Conservation (phyloP, 2,888 invertebrate species). For the Hoplodrina blanda region DNA sequence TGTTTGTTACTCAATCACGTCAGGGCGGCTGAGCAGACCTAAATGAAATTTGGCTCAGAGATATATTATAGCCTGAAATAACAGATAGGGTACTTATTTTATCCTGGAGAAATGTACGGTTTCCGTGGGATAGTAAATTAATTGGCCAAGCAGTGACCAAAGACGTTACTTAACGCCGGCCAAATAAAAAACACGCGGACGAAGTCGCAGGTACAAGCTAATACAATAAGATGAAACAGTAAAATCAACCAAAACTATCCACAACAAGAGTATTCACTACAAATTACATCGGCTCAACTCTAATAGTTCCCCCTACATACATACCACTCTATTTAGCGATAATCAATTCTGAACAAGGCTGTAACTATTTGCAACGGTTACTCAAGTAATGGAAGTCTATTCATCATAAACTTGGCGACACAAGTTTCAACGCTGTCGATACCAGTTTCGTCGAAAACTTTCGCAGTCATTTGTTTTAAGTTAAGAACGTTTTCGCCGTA, state of each 20-base stretch:
- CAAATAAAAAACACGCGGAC: too few relatives aligned
- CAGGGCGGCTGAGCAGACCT: too few relatives aligned
- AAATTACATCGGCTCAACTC: not conserved
- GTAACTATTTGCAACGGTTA: slow-evolving; percentile 46
- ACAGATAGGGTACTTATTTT: too few relatives aligned
- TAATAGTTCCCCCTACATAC: slow-evolving; percentile 23
- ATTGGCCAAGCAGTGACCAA: too few relatives aligned
- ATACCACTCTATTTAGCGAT: slow-evolving; percentile 28
- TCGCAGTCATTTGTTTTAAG: slow-evolving; percentile 43
- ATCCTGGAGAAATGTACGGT: too few relatives aligned
- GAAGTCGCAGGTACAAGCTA: too few relatives aligned
- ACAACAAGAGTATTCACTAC: not conserved
- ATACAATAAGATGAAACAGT: not conserved
- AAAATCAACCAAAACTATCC: slow-evolving; percentile 4
- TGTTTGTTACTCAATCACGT: too few relatives aligned
- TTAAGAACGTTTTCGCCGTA: not conserved
- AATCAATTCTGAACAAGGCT: slow-evolving; percentile 53
- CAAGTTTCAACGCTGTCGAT: slow-evolving; percentile 48
- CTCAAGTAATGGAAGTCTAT: slow-evolving; percentile 53
- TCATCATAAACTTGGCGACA: slow-evolving; percentile 52
- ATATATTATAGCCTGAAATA: too few relatives aligned
- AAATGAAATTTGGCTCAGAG: too few relatives aligned
- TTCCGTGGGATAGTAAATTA: too few relatives aligned
- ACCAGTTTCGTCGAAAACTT: slow-evolving; percentile 44
- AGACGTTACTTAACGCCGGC: too few relatives aligned